Evolutionary conservation across 2,888 invertebrate species (phyloP).

Genomic region (Oeneis ivallda): DNA sequence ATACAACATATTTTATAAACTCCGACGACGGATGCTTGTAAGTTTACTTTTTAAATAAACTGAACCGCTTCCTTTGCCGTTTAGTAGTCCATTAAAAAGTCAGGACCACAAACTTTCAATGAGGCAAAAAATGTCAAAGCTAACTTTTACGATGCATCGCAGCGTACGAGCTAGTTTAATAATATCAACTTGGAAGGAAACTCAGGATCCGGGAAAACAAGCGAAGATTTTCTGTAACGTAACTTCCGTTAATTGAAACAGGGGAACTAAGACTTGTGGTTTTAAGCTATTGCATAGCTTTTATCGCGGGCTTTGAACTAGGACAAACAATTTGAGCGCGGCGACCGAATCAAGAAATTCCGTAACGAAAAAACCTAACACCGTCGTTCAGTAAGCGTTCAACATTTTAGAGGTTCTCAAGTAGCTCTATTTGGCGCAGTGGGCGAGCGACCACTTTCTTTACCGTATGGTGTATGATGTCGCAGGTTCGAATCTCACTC

Average conservation of each 20-base stretch:
- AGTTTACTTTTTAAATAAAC: neutral
- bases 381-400: no score
- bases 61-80: slow-evolving; percentile 6
- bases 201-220: neutral
- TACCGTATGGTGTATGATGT: no score
- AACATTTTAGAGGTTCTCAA: no score
- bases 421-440: no score
- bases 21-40: neutral
- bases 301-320: no score
- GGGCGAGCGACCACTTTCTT: no score
- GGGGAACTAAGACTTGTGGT: neutral
- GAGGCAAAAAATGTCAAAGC: slow-evolving; percentile 17
- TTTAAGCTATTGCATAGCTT: no score
- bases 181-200: neutral
- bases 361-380: no score
- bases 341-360: no score
- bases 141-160: slow-evolving; percentile 2
- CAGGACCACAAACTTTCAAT: neutral
- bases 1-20: no score
- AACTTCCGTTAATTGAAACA: neutral
- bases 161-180: neutral
- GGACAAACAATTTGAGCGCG: no score
- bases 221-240: neutral
- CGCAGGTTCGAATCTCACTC: no score
- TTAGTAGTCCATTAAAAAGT: slow-evolving; percentile 15